phyloP scores from a whole-genome alignment of 2,888 invertebrate species.

The Clanis bilineata region DNA sequence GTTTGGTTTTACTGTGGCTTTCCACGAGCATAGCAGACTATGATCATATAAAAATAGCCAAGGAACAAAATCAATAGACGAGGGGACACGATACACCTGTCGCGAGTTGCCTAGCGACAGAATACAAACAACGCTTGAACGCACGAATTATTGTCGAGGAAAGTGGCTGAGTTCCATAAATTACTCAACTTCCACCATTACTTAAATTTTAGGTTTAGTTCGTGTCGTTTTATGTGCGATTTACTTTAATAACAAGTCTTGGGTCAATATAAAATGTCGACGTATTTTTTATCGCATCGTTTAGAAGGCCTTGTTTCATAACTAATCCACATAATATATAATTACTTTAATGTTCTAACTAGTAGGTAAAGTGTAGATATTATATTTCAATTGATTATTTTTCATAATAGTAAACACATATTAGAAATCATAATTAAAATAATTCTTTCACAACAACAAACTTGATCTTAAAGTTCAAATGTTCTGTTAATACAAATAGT shows the following conservation, averaged over 20 bases:
- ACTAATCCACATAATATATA: background rate
- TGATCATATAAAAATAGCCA: background rate
- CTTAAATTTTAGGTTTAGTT: background rate
- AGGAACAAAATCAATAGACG: constrained; percentile 28
- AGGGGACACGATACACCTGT: constrained; percentile 32
- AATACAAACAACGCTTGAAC: constrained; percentile 24
- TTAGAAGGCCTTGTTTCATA: background rate
- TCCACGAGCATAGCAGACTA: background rate
- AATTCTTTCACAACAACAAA: no score
- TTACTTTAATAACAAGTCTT: background rate
- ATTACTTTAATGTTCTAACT: background rate
- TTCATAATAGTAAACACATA: no score
- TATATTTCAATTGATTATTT: background rate
- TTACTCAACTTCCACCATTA: background rate
- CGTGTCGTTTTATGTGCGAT: background rate
- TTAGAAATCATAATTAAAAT: no score
- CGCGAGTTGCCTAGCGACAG: constrained; percentile 32
- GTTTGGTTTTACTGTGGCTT: no score
- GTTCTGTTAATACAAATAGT: no score
- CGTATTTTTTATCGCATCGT: background rate
- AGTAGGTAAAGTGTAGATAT: background rate
- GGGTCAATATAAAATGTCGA: background rate
- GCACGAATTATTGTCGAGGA: constrained; percentile 13
- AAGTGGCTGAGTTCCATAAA: background rate
- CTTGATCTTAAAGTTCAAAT: no score